These are phyloP conservation scores for Falco punctatus DNA, from an alignment of 2,113 vertebrate species.

Conservation along the genomic window DNA sequence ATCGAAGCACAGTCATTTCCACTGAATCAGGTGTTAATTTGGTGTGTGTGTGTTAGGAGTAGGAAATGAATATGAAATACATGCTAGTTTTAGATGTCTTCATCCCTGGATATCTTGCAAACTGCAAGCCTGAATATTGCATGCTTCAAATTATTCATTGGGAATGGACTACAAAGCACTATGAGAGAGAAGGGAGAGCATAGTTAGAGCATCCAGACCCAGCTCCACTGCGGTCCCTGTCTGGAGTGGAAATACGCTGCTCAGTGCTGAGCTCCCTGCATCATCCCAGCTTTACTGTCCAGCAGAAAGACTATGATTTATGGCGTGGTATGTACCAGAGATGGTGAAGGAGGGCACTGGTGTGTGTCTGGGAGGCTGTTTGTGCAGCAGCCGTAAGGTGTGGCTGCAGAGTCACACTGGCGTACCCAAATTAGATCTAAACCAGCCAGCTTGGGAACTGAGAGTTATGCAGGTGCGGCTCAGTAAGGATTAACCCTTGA, in stretches of 20 bases:
- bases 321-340: not conserved
- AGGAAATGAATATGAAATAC: not conserved
- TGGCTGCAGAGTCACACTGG: not conserved
- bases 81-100: not conserved
- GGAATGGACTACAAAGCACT: not conserved
- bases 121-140: not conserved
- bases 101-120: not conserved
- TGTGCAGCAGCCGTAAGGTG: not conserved
- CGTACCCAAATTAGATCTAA: not conserved
- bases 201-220: not conserved
- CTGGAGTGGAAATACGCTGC: not conserved
- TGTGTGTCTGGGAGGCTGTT: not conserved
- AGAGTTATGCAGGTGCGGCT: conserved; percentile 1
- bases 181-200: not conserved
- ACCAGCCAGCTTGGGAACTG: not conserved
- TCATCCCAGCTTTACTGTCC: not conserved
- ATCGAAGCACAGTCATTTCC: conserved; percentile 8
- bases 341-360: not conserved
- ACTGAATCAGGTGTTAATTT: conserved; percentile 1
- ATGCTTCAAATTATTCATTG: not conserved
- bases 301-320: not conserved
- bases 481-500: not conserved
- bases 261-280: not conserved
- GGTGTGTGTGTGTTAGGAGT: not conserved
- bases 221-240: rapidly evolving